Evolutionary conservation across 2,113 vertebrate species (phyloP).

Genomic region (Phaethornis superciliosus): DNA sequence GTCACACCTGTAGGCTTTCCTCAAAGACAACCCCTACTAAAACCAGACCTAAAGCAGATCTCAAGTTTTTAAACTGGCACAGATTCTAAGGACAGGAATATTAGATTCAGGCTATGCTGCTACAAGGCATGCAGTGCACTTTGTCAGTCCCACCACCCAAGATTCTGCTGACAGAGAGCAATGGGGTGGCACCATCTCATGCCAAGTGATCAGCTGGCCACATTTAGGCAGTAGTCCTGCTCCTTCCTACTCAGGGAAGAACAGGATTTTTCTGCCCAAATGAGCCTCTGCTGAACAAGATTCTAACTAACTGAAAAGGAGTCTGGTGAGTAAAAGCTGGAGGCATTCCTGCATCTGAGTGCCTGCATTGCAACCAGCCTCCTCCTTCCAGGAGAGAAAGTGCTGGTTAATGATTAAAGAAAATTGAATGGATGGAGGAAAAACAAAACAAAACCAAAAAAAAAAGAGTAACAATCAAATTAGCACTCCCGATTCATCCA

Average conservation of each 20-base stretch:
- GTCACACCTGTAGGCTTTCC: not conserved
- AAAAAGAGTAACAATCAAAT: not conserved
- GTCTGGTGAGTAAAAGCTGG: not conserved
- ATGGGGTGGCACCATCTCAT: not conserved
- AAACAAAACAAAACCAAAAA: not conserved
- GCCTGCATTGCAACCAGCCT: not conserved
- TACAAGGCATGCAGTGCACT: not conserved
- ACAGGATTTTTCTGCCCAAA: not conserved
- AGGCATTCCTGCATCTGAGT: not conserved
- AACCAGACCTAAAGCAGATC: not conserved
- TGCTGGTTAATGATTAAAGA: conserved; percentile 25
- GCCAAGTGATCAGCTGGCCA: accelerated
- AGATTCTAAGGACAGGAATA: not conserved
- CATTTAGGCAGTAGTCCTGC: not conserved
- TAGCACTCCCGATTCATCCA: not conserved
- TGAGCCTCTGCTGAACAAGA: not conserved
- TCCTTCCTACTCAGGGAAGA: not conserved
- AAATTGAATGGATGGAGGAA: not conserved
- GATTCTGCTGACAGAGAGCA: not conserved
- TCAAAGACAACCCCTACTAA: not conserved
- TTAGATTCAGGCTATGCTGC: not conserved
- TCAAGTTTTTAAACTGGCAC: not conserved
- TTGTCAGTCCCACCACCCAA: not conserved
- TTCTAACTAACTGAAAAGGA: not conserved
- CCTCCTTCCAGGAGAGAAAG: not conserved